Evolutionary conservation across 2,888 invertebrate genomes (phyloP), one percentile per base, ranked within the genome.

Genomic region (Ochropleura leucogaster): DNA sequence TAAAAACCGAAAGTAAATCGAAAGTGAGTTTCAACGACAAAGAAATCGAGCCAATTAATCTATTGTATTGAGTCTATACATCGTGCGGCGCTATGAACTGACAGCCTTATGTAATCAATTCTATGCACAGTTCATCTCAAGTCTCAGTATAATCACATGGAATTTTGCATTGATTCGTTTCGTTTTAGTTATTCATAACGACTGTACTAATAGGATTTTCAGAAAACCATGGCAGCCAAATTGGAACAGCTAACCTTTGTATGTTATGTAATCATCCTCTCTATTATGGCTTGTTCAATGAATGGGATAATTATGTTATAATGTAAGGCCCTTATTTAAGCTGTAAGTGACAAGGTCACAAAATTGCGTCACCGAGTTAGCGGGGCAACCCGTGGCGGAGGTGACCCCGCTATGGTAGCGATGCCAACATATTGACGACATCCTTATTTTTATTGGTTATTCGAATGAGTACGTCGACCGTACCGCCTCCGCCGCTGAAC

Each of bases 381-480:
- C 89, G 87, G 91, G 90, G 85, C 90, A 91, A 84, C 90, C 90
- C 90, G 89, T 85, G 82, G 83, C 87, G 88, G 93, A 94, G 94
- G 94, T 94, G 95, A 95, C 94, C 94, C 93, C 92, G 90, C 91
- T 88, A 93, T 92, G 92, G 92, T 79, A 88, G 85, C 91, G 95
- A 92, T 95, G 96, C 96, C 95, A 96, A 95, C 92, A 91, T 92
- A 95, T 96, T 96, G 96, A 96, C 96, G 96, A 94, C 96, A 96
- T 96, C 96, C 96, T 95, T 96, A 95, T 96, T 96, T 96, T 94
- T 95, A 96, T 95, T 95, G 93, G 92, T 92, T 92, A 91, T 92
- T 88, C 90, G 91, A 92, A 91, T 89, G 95, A 94, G 96, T 95
- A 94, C 95, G 94, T 92, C 95, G 96, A 96, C 96, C 95, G 95